These are phyloP conservation scores for Chrysochloris asiatica DNA, from an alignment of 2,113 vertebrate genomes.

Conservation along the genomic window DNA sequence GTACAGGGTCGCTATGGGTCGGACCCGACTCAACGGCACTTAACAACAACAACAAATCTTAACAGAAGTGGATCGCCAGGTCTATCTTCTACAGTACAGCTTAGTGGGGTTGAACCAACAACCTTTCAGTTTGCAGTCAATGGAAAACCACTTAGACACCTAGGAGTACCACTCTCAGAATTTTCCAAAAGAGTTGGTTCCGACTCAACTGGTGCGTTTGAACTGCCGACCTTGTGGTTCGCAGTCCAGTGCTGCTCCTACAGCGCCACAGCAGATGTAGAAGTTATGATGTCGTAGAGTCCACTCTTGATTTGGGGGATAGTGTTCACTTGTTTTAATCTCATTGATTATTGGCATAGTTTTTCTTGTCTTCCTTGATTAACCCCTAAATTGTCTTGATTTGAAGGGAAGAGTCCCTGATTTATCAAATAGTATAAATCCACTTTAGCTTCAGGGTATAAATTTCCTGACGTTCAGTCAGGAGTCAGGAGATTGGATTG, in stretches of 20 bases:
- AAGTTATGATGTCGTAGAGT: background rate
- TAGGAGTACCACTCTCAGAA: background rate
- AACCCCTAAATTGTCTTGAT: conserved; percentile 5
- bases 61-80: background rate
- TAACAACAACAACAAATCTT: no score
- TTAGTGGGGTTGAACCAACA: background rate
- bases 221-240: no score
- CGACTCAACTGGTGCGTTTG: no score
- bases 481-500: background rate
- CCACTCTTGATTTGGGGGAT: background rate
- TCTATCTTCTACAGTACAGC: background rate
- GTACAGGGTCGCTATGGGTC: no score
- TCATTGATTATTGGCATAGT: background rate
- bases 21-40: no score
- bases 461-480: background rate
- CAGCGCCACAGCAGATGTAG: no score
- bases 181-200: background rate
- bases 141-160: background rate
- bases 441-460: background rate
- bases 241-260: no score
- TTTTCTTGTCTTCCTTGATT: background rate
- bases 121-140: background rate
- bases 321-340: background rate
- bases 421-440: background rate
- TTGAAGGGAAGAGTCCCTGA: background rate